Evolutionary conservation across 2,797 vertebrate species (phyloP).

Genomic region (Anguilla marmorata): DNA sequence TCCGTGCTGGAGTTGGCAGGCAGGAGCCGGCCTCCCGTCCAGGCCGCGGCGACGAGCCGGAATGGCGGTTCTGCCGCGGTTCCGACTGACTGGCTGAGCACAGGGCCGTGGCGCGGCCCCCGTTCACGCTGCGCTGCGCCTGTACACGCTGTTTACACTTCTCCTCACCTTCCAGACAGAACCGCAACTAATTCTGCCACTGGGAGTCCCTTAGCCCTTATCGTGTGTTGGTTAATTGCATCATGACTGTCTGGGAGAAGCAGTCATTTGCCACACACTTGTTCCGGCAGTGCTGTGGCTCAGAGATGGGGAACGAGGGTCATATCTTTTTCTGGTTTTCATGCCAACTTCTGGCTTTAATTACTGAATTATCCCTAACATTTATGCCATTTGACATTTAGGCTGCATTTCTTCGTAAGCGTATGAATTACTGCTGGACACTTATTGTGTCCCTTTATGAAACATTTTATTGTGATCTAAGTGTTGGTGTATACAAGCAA

Average conservation of each 20-base stretch:
- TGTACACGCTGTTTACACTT: slow-evolving; percentile 52
- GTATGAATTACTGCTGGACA: no score
- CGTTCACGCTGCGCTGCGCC: slow-evolving; percentile 43
- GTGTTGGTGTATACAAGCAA: no score
- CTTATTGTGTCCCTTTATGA: no score
- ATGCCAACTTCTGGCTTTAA: no score
- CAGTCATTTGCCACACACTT: neutral
- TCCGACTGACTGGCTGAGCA: slow-evolving; percentile 52
- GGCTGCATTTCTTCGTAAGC: no score
- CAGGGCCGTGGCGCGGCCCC: slow-evolving; percentile 46
- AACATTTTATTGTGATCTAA: no score
- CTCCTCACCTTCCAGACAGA: slow-evolving; percentile 41
- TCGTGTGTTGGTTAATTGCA: slow-evolving; percentile 29
- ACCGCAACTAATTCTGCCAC: slow-evolving; percentile 56
- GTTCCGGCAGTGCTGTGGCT: no score
- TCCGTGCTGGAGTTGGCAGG: slow-evolving; percentile 47
- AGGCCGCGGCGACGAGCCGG: slow-evolving; percentile 27
- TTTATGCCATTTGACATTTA: no score
- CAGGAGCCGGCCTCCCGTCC: slow-evolving; percentile 31
- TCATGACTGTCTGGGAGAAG: neutral
- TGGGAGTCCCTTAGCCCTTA: slow-evolving; percentile 52
- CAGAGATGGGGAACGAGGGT: neutral
- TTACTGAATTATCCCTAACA: no score
- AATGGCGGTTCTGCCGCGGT: slow-evolving; percentile 43
- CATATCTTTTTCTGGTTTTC: no score